Evolutionary conservation across 2,797 vertebrate genomes (phyloP), one percentile per base, ranked within the genome.

Genomic region (Diplodus puntazzo): DNA sequence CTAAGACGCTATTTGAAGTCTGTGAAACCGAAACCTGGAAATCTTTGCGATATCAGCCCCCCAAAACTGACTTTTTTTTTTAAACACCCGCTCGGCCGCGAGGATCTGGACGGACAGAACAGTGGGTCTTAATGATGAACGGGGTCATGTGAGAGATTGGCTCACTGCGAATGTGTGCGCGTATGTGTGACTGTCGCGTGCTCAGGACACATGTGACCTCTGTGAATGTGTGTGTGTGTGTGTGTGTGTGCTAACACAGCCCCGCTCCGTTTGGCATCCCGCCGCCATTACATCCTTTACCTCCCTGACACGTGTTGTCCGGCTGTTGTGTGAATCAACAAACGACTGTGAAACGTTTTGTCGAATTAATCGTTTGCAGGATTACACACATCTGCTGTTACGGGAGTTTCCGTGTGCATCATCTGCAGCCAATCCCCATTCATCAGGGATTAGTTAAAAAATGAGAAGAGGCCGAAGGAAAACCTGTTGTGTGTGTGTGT

Each of bases 371-470:
- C 30, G 53, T n/a, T 79, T 14, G n/a, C 49, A 60, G 68, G 16
- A 42, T 77, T 67, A 58, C 9, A 4, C 45, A 27, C 75, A 46
- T 72, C 77, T 68, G 71, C 74, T 57, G 52, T 48, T 58, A 9
- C 75, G 55, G 25, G 62, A 58, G 64, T 81, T 87, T 79, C 46
- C 63, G 9, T 54, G 60, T 53, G 63, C 75, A 3, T 60, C 20
- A 1, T 52, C 39, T 21, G 34, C 21, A 59, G 55, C 49, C 80
- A 83, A 72, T 85, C 80, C 81, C 59, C 50, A 58, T 7, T 77
- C 70, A 88, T 77, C 69, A 25, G 79, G 73, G 80, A 89, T 88
- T 88, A 86, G 73, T 66, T 75, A 49, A 66, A 69, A 39, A 66
- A 64, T 4, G 1, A 2, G 1, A 66, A 48, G 61, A 46, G 16